A percentile compares a stretch with the other conserved stretches of the same genome.
phyloP scores from a whole-genome alignment of 2,888 invertebrate species.

The Altica lythri region DNA sequence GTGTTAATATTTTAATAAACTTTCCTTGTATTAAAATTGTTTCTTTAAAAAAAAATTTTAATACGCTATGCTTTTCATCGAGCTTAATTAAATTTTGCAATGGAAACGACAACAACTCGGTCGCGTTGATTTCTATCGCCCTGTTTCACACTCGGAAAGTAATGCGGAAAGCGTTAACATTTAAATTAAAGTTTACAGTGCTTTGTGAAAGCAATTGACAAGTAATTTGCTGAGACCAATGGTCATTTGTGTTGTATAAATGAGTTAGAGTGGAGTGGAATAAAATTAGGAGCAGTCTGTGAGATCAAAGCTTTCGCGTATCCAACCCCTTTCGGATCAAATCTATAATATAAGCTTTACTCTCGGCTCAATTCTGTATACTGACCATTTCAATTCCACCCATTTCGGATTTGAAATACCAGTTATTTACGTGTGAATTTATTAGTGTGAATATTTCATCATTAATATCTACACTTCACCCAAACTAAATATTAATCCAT shows the following conservation, averaged over 20 bases:
- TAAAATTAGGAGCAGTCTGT: constrained; percentile 53
- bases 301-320: constrained; percentile 47
- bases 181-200: constrained; percentile 51
- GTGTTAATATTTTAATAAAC: too few relatives aligned
- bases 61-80: too few relatives aligned
- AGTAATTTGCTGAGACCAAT: constrained; percentile 55
- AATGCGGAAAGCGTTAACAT: constrained; percentile 41
- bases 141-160: constrained; percentile 9
- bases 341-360: constrained; percentile 25
- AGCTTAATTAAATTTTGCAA: too few relatives aligned
- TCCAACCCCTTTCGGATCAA: constrained; percentile 42
- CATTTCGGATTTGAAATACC: constrained; percentile 33
- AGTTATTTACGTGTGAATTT: too few relatives aligned
- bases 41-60: too few relatives aligned
- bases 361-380: background rate
- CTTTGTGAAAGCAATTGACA: constrained; percentile 54
- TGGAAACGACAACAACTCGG: background rate
- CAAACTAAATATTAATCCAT: too few relatives aligned
- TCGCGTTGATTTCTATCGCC: constrained; percentile 4
- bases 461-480: too few relatives aligned
- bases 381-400: constrained; percentile 22
- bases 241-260: constrained; percentile 54
- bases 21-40: too few relatives aligned
- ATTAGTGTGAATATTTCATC: too few relatives aligned
- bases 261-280: constrained; percentile 52